phyloP scores from a whole-genome alignment of 92 coral and sea anemone species.

The Umimayanthus chanpuru region DNA sequence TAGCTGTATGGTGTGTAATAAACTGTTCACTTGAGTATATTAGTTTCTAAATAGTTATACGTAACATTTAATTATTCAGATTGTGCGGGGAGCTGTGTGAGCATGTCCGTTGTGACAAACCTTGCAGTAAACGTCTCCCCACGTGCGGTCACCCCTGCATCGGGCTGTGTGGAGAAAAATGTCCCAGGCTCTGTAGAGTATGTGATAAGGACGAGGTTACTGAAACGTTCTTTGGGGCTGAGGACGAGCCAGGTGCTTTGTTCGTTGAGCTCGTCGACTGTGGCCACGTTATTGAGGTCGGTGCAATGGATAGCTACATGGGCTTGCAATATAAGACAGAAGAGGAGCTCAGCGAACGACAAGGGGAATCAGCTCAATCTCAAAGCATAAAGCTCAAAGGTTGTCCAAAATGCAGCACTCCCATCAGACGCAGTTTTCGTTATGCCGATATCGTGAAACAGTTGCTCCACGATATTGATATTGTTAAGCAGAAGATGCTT shows the following conservation, averaged over 20 bases:
- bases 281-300: conserved; percentile 82
- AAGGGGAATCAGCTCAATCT: not conserved
- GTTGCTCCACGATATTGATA: conserved; percentile 68
- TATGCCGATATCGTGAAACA: conserved; percentile 81
- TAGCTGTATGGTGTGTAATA: too few species aligned
- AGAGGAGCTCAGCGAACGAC: conserved; percentile 14
- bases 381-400: conserved; percentile 62
- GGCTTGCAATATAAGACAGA: conserved; percentile 41
- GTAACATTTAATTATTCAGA: not conserved
- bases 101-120: conserved; percentile 74
- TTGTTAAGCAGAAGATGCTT: conserved; percentile 62
- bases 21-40: too few species aligned
- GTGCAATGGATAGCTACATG: conserved; percentile 82
- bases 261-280: conserved; percentile 84
- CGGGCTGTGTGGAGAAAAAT: conserved; percentile 92
- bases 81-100: conserved; percentile 80
- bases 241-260: conserved; percentile 70
- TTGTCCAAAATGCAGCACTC: conserved; percentile 88
- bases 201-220: conserved; percentile 80
- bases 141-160: conserved; percentile 74
- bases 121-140: conserved; percentile 61
- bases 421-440: conserved; percentile 76
- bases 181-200: conserved; percentile 79
- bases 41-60: too few species aligned
- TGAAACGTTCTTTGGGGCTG: conserved; percentile 80